Conservation (phyloP, 2,797 vertebrate genomes). For the Lacerta agilis region DNA sequence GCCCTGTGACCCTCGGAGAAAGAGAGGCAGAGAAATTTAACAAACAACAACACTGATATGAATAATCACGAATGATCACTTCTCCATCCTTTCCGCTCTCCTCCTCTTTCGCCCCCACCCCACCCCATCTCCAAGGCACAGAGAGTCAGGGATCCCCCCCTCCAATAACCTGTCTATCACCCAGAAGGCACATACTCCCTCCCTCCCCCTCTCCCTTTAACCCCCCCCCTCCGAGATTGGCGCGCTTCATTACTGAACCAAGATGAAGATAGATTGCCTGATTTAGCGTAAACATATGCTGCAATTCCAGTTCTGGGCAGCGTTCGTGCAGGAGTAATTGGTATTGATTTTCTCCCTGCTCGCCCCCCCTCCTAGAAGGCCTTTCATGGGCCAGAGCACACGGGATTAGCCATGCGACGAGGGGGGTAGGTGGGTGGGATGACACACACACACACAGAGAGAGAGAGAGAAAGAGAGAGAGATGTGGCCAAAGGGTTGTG, state of each 20-base stretch:
- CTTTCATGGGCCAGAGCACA: constrained; percentile 26
- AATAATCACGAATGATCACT: too few relatives aligned
- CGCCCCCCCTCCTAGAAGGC: neutral
- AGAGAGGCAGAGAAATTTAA: too few relatives aligned
- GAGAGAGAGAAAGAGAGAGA: too few relatives aligned
- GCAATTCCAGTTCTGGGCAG: constrained; percentile 83
- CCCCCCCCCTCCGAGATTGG: neutral
- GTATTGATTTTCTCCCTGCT: constrained; percentile 80
- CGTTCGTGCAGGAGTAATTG: constrained; percentile 84
- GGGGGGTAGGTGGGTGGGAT: neutral
- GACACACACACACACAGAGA: too few relatives aligned
- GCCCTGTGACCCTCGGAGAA: too few relatives aligned
- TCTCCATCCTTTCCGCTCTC: too few relatives aligned
- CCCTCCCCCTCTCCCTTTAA: neutral
- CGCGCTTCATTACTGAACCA: constrained; percentile 71
- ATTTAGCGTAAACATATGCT: constrained; percentile 89
- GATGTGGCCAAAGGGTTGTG: too few relatives aligned
- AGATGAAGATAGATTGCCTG: constrained; percentile 89
- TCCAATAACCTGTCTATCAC: constrained; percentile 56
- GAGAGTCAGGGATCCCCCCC: neutral
- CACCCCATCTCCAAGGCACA: neutral
- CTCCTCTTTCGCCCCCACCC: too few relatives aligned
- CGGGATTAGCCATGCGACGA: neutral
- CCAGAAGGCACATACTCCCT: neutral
- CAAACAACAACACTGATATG: too few relatives aligned